These are phyloP conservation scores for Liodrosophila aerea DNA, from an alignment of 2,888 invertebrate genomes.

Conservation along the genomic window DNA sequence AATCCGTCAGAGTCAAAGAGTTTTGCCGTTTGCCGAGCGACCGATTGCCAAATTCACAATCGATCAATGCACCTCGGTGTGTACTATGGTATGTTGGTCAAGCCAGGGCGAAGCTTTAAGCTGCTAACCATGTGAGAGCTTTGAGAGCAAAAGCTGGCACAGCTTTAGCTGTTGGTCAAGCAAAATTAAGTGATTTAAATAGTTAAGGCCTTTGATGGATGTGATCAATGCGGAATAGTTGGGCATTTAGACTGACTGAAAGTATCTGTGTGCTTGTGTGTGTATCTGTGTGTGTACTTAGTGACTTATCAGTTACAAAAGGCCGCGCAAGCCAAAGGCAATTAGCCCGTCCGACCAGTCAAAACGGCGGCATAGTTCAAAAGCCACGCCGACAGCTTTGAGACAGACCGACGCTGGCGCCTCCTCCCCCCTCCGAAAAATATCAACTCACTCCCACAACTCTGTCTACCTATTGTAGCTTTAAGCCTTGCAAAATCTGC, in stretches of 20 bases:
- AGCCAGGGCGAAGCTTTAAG: slow-evolving; percentile 21
- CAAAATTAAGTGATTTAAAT: slow-evolving; percentile 28
- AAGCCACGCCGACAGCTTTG: slow-evolving; percentile 51
- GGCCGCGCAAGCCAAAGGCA: slow-evolving; percentile 57
- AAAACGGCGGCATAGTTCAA: slow-evolving; percentile 55
- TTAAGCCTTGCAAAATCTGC: slow-evolving; percentile 35
- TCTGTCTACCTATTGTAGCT: slow-evolving; percentile 25
- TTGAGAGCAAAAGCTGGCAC: not conserved
- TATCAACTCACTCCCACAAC: too few relatives aligned
- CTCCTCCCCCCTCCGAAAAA: slow-evolving; percentile 8
- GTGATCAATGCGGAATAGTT: slow-evolving; percentile 27
- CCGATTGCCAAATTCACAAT: slow-evolving; percentile 75
- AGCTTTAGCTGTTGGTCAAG: slow-evolving; percentile 25
- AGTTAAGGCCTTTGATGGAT: slow-evolving; percentile 70
- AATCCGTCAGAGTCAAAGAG: slow-evolving; percentile 78
- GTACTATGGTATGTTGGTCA: slow-evolving; percentile 38
- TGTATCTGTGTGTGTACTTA: slow-evolving; percentile 14
- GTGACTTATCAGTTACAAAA: slow-evolving; percentile 71
- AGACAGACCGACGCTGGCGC: slow-evolving; percentile 65
- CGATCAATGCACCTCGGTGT: slow-evolving; percentile 61
- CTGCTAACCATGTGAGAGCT: slow-evolving; percentile 12
- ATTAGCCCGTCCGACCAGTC: slow-evolving; percentile 64
- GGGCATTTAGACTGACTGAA: too few relatives aligned
- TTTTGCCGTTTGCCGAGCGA: slow-evolving; percentile 17
- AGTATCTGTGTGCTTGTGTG: not conserved